Base-by-base conservation (phyloP, 2,113 vertebrate genomes). In the Willisornis vidua region DNA sequence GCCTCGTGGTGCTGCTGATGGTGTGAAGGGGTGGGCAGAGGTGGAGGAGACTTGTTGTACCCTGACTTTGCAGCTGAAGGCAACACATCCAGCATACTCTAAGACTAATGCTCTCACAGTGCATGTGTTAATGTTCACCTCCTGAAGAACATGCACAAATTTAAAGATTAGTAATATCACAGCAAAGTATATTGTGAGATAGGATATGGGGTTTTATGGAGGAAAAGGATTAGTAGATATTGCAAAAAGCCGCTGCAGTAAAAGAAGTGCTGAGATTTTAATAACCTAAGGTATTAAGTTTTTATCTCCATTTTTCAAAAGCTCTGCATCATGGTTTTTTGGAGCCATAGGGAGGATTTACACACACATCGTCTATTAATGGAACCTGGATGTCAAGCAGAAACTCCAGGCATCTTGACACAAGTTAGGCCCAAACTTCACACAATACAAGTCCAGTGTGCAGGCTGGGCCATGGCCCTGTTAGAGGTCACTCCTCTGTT, bases 211-310 rank as follows among this genome's bases (percentile, higher is more conserved):
- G 76, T 90, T 96, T 93, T 90, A 51, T 57, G 73, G 49, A 89
- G 79, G 70, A 82, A 95, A 93, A 90, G 88, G 96, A 97, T 95
- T 96, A 97, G 95, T 29, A 95, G 92, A 68, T 92, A 92, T 19
- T 85, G 90, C 62, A 92, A 85, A 96, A 94, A 92, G 86, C 86
- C 12, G 9, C 80, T 78, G 72, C 70, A 62, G 70, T 87, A 81
- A 84, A 86, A 82, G 85, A 96, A 92, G 72, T 88, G 92, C 90
- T 84, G 90, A 95, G 83, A 95, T 92, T 97, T 97, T 96, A 96
- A 95, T 97, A 95, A 86, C 76, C 62, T 61, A 62, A 85, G 80
- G 90, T 93, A 96, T 95, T 96, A 94, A 76, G 70, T 94, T 96
- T 96, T 96, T 94, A 94, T 96, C 94, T 92, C 28, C 0, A 0